Evolutionary conservation across 2,797 vertebrate species (phyloP), one percentile per base, ranked within the genome.

Genomic region (Smutsia temminckii): DNA sequence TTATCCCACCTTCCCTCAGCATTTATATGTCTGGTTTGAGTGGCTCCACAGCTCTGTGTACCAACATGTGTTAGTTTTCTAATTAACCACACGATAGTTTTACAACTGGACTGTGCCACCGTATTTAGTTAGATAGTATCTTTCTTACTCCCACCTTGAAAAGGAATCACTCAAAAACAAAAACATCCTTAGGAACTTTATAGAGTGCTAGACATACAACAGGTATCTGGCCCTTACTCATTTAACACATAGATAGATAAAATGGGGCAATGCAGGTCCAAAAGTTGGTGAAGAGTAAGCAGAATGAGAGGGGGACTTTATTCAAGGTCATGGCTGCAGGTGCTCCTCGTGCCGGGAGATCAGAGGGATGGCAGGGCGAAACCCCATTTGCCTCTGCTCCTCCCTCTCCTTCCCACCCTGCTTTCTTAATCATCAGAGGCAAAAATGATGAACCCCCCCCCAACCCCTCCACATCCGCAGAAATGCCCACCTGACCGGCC

Each of bases 141-240:
- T 89, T 90, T 17, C 61, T 90, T 53, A 57, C 12, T 68, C 46
- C 25, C 21, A 57, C 46, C 20, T 85, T 93, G 64, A 68, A 93
- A 94, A 86, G 37, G n/a, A 93, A 68, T 94, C 23, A 74, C 49
- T 91, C n/a, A 20, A 21, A 97, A 88, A 57, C 61, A 66, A 81
- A 96, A 75, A 57, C 63, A 74, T 23, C 8, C 1, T 11, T 57
- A 37, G 81, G 63, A 40, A 20, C 34, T 51, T 89, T 74, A 40
- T 63, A 21, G 21, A 79, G 20, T 57, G 40, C 34, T 71, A 63
- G 42, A 68, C 68, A 64, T 74, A n/a, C 5, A 79, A 16, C 10
- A 55, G 5, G 40, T 49, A 16, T 87, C 75, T n/a, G 14, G 23
- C 34, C 72, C 37, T 25, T 42, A 59, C 6, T 87, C 16, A 6